These are phyloP conservation scores for Actenoides lindsayi DNA, from an alignment of 2,113 vertebrate genomes.

Conservation along the genomic window DNA sequence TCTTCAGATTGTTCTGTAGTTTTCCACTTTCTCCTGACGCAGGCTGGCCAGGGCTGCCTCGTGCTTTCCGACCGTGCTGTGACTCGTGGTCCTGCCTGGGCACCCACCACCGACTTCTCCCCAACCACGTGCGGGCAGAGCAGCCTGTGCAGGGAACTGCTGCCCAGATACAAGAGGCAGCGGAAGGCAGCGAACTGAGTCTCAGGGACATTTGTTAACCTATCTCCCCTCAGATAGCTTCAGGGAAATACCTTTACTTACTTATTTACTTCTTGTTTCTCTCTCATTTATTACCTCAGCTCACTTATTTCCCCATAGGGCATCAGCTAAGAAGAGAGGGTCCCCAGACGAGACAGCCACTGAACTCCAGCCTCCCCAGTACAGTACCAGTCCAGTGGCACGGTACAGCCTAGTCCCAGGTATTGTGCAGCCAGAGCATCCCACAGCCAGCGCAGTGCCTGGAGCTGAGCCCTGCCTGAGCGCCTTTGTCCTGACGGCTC, in stretches of 20 bases:
- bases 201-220: no score
- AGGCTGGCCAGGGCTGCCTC: not conserved
- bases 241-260: not conserved
- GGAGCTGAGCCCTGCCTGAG: fast-evolving
- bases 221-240: not conserved
- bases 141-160: fast-evolving
- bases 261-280: not conserved
- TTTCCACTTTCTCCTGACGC: conserved; percentile 43
- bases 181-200: not conserved
- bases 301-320: not conserved
- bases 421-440: not conserved
- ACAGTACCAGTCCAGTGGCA: not conserved
- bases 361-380: not conserved
- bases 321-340: not conserved
- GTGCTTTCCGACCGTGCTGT: fast-evolving
- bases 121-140: not conserved
- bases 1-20: conserved; percentile 39
- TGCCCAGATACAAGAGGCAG: not conserved
- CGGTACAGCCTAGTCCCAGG: fast-evolving
- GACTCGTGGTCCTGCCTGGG: fast-evolving
- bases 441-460: fast-evolving
- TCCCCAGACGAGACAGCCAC: not conserved
- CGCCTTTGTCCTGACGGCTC: not conserved
- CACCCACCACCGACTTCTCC: not conserved
- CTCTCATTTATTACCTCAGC: not conserved